Evolutionary conservation across 2,888 invertebrate genomes (phyloP).

Genomic region (Chrysodeixis includens): DNA sequence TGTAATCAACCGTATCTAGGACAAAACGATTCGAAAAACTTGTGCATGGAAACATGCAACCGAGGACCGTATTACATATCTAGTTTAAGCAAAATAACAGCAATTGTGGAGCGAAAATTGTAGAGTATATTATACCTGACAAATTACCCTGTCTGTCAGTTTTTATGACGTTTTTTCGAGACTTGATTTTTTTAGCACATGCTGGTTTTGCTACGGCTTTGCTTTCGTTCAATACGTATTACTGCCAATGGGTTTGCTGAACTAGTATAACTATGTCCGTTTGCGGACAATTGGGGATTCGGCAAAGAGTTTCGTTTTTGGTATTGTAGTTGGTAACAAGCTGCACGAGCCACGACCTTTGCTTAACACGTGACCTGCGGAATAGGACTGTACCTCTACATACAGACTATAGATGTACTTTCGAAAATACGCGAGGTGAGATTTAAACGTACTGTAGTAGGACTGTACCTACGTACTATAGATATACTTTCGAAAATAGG

Average conservation of each 20-base stretch:
- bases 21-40: conserved; percentile 28
- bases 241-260: conserved; percentile 8
- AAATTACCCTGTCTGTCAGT: too few relatives aligned
- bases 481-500: too few relatives aligned
- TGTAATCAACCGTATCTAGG: conserved; percentile 33
- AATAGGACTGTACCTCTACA: neutral
- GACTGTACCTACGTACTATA: too few relatives aligned
- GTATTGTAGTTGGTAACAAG: neutral
- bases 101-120: too few relatives aligned
- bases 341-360: neutral
- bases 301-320: conserved; percentile 25
- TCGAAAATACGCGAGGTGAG: neutral
- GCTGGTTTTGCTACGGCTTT: too few relatives aligned
- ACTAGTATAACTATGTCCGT: conserved; percentile 33
- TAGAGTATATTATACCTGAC: too few relatives aligned
- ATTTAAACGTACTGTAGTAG: neutral
- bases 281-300: conserved; percentile 16
- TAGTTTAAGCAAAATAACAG: too few relatives aligned
- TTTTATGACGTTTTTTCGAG: too few relatives aligned
- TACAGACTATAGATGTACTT: neutral
- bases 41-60: conserved; percentile 21
- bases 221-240: too few relatives aligned
- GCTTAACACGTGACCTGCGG: neutral
- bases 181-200: too few relatives aligned
- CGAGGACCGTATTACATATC: too few relatives aligned